A percentile compares a stretch with the other conserved stretches of the same genome.
These are phyloP conservation scores for Aromia moschata DNA, from an alignment of 2,888 invertebrate species.

Conservation along the genomic window DNA sequence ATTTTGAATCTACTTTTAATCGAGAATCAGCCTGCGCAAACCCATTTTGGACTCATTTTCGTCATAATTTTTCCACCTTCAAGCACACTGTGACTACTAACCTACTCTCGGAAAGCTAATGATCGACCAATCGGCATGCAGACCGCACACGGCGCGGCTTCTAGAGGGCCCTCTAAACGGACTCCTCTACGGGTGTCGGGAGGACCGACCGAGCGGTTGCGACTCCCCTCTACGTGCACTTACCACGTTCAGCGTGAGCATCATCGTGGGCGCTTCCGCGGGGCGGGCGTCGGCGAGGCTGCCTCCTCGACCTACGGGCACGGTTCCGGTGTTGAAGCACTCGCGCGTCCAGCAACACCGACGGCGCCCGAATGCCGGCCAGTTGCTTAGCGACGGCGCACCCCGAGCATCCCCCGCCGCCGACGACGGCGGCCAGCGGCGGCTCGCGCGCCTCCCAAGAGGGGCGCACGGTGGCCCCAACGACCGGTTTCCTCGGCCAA, in stretches of 20 bases:
- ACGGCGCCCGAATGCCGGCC: constrained; percentile 23
- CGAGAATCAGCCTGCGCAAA: too few species aligned
- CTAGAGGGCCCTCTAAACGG: too few species aligned
- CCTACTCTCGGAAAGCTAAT: constrained; percentile 18
- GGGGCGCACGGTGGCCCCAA: too few species aligned
- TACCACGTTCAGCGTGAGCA: constrained; percentile 55
- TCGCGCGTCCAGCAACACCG: constrained; percentile 12
- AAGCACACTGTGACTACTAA: too few species aligned
- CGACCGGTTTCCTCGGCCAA: too few species aligned
- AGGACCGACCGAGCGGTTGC: not conserved
- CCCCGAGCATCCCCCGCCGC: constrained; percentile 21
- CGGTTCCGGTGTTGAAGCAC: constrained; percentile 5
- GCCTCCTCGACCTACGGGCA: constrained; percentile 17
- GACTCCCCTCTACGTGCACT: constrained; percentile 42
- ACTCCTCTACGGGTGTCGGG: not conserved
- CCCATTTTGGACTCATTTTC: too few species aligned
- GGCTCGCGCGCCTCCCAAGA: too few species aligned
- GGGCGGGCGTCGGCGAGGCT: not conserved
- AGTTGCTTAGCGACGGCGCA: constrained; percentile 28
- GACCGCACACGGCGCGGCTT: too few species aligned
- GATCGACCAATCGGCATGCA: too few species aligned
- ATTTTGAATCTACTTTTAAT: too few species aligned
- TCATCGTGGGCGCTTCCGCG: constrained; percentile 48
- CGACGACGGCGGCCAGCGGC: too few species aligned
- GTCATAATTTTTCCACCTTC: too few species aligned